A percentile compares a stretch with the other conserved stretches of the same genome.
phyloP scores from a whole-genome alignment of 2,888 invertebrate genomes.

The Torymus aiolomorphi region DNA sequence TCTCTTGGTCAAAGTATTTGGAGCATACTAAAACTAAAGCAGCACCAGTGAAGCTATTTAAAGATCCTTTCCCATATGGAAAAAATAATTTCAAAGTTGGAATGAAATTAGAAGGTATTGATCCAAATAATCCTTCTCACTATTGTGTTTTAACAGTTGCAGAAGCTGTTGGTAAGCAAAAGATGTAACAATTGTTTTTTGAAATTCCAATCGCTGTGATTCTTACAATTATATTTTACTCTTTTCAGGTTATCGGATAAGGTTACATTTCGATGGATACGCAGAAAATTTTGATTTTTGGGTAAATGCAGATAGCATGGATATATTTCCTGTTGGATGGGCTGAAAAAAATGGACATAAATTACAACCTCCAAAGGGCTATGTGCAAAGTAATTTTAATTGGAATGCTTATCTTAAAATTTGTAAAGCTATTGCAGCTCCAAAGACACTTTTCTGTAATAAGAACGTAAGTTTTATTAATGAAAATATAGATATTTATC shows the following conservation, averaged over 20 bases:
- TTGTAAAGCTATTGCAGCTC: constrained; percentile 86
- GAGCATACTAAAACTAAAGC: constrained; percentile 84
- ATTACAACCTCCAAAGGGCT: constrained; percentile 87
- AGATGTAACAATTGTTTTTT: background rate
- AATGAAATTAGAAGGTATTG: constrained; percentile 95
- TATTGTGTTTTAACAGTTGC: constrained; percentile 92
- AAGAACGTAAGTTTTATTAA: constrained; percentile 77
- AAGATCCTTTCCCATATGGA: constrained; percentile 85
- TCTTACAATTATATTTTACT: background rate
- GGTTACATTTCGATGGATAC: constrained; percentile 94
- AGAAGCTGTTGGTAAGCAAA: constrained; percentile 79
- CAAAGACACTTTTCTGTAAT: constrained; percentile 85
- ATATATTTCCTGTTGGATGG: constrained; percentile 96
- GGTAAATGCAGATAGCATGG: constrained; percentile 93
- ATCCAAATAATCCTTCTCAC: constrained; percentile 92
- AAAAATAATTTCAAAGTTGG: constrained; percentile 88
- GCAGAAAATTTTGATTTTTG: constrained; percentile 93
- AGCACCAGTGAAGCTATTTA: constrained; percentile 87
- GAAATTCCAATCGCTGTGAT: background rate
- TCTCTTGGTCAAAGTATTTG: constrained; percentile 87
- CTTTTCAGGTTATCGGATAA: constrained; percentile 84
- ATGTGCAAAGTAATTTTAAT: constrained; percentile 81
- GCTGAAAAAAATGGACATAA: constrained; percentile 89
- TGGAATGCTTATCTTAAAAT: constrained; percentile 90
- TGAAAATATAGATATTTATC: constrained; percentile 3